A percentile compares a stretch with the other conserved stretches of the same genome.
Conservation (phyloP, 2,113 vertebrate genomes). For the Alligator mississippiensis region DNA sequence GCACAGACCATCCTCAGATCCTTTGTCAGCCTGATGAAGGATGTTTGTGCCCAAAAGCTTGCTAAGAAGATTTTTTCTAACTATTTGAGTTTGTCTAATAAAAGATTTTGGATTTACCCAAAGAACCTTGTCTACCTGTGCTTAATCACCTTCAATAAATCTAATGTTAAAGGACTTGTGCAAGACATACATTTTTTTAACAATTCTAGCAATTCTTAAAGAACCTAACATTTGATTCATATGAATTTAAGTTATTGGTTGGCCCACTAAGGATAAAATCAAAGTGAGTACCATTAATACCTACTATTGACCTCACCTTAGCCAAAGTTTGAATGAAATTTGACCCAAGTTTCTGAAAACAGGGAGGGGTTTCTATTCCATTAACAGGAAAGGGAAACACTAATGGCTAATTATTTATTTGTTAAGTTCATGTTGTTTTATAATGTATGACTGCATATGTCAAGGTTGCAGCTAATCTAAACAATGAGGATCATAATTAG, state of each 20-base stretch:
- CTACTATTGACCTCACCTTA: not conserved
- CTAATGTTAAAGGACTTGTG: not conserved
- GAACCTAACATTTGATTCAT: not conserved
- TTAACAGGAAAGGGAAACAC: not conserved
- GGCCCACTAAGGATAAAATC: not conserved
- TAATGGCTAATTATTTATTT: not conserved
- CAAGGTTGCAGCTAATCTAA: not conserved
- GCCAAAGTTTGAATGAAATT: not conserved
- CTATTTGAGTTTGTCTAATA: too few relatives aligned
- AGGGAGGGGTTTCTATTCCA: not conserved
- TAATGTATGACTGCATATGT: not conserved
- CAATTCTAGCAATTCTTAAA: not conserved
- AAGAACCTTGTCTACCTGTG: not conserved
- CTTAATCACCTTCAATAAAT: not conserved
- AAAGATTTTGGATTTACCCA: too few relatives aligned
- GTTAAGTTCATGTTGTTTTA: not conserved
- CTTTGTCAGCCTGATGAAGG: too few relatives aligned
- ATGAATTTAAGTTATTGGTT: not conserved
- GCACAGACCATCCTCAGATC: too few relatives aligned
- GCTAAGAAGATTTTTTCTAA: too few relatives aligned
- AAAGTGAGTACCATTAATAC: not conserved
- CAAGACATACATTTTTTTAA: not conserved
- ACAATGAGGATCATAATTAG: not conserved
- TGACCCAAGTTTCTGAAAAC: not conserved
- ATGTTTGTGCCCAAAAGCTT: too few relatives aligned